Evolutionary conservation across 2,888 invertebrate genomes (phyloP), one percentile per base, ranked within the genome.

Genomic region (Uloborus plumipes): DNA sequence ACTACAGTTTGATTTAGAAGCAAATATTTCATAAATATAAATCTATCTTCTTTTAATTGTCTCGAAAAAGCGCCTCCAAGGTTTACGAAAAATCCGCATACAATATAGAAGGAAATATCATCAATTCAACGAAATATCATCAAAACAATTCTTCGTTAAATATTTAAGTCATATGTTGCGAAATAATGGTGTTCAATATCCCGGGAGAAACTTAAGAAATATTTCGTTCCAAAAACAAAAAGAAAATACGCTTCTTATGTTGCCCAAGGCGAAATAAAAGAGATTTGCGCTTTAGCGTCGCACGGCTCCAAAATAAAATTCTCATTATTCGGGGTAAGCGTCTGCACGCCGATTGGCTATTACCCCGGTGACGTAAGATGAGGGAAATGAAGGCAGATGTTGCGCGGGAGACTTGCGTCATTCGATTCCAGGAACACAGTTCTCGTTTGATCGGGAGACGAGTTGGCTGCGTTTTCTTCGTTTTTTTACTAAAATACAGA

Each of bases 291-390:
- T 18, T 20, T 6, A 47, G 20, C 47, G 47, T 64, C 39, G 39
- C 47, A 64, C 39, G 39, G 50, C 58, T 67, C 62, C 15, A 76
- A 76, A 76, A 62, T 76, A 76, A 69, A 76, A 64, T 76, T 76
- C 69, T 53, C 22, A 47, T 76, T 76, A 76, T 69, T 76, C 69
- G 53, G 39, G 62, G 13, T 20, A 50, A 59, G 47, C 61, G 59
- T 31, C 39, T 39, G 22, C 49, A n/a, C 7, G n/a, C 13, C 20
- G 75, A 67, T 76, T 76, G 75, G 75, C 18, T 31, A 61, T 53
- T 18, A 59, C 22, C 51, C 16, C 16, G 9, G 22, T 75, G 76
- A 69, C 76, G 76, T 76, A 58, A 62, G 20, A 59, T 39, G 20
- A 26, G 59, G 53, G 69, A 62, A 50, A 39, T 47, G 67, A 31